phyloP scores from a whole-genome alignment of 2,113 vertebrate genomes.

The Xiphorhynchus elegans region DNA sequence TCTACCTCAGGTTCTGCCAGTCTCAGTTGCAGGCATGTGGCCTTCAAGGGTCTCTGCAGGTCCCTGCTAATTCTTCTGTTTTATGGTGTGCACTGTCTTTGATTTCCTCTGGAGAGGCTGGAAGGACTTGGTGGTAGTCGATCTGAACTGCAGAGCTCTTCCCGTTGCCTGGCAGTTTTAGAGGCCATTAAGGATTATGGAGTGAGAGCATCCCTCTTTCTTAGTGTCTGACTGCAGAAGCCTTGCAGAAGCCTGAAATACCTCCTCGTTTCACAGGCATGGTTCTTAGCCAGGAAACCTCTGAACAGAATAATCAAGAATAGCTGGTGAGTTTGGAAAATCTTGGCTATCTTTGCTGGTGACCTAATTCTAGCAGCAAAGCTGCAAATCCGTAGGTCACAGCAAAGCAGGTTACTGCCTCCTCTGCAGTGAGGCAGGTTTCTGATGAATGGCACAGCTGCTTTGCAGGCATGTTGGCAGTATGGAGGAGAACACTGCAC shows the following conservation, averaged over 20 bases:
- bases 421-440: background rate
- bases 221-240: background rate
- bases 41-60: background rate
- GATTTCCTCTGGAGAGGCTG: background rate
- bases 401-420: constrained; percentile 23
- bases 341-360: constrained; percentile 1
- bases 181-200: background rate
- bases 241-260: background rate
- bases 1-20: background rate
- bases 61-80: background rate
- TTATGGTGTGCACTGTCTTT: background rate
- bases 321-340: constrained; percentile 40
- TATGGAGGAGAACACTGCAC: background rate
- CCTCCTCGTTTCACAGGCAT: background rate
- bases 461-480: background rate
- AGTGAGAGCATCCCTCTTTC: background rate
- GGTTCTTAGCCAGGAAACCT: constrained; percentile 8
- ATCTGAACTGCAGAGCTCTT: background rate
- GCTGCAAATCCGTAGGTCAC: constrained; percentile 12
- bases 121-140: background rate
- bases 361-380: constrained; percentile 54
- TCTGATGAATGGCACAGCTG: background rate
- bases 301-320: background rate
- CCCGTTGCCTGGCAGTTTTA: background rate
- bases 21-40: background rate